phyloP scores from a whole-genome alignment of 1,140 invertebrate species.

The Pseudomyrmex pallidus region DNA sequence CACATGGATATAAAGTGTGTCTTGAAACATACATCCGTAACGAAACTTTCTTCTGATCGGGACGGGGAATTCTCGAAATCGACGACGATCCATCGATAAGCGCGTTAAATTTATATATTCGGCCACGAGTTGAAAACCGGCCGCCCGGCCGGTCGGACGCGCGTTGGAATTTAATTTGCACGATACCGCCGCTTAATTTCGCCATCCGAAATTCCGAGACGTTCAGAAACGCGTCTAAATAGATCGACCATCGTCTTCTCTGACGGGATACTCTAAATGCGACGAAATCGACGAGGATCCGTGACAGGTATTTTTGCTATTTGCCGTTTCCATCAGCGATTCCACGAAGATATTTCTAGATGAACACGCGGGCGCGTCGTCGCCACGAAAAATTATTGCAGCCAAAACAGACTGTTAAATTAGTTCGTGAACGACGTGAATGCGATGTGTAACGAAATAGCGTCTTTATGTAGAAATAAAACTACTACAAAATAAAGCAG shows the following conservation, averaged over 20 bases:
- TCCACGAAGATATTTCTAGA: constrained; percentile 36
- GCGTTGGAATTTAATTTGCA: constrained; percentile 51
- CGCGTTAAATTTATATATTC: constrained; percentile 42
- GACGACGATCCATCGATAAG: constrained; percentile 40
- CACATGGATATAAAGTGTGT: background rate
- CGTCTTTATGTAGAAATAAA: too few relatives aligned
- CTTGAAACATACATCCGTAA: background rate
- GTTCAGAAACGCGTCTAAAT: constrained; percentile 40
- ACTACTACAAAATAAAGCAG: too few relatives aligned
- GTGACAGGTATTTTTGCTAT: constrained; percentile 41
- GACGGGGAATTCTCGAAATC: constrained; percentile 29
- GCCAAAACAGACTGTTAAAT: constrained; percentile 5
- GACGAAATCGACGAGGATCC: background rate
- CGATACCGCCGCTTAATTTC: constrained; percentile 46
- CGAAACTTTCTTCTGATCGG: constrained; percentile 8
- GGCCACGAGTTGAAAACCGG: constrained; percentile 8
- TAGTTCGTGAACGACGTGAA: background rate
- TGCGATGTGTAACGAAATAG: too few relatives aligned
- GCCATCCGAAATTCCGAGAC: constrained; percentile 45
- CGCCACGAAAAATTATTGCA: constrained; percentile 5
- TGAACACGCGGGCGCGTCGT: background rate
- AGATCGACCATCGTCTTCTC: constrained; percentile 22
- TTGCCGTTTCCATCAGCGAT: constrained; percentile 9
- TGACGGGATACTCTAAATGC: constrained; percentile 27
- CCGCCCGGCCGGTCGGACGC: background rate